Evolutionary conservation across 2,113 vertebrate species (phyloP).

Genomic region (Hyaena hyaena): DNA sequence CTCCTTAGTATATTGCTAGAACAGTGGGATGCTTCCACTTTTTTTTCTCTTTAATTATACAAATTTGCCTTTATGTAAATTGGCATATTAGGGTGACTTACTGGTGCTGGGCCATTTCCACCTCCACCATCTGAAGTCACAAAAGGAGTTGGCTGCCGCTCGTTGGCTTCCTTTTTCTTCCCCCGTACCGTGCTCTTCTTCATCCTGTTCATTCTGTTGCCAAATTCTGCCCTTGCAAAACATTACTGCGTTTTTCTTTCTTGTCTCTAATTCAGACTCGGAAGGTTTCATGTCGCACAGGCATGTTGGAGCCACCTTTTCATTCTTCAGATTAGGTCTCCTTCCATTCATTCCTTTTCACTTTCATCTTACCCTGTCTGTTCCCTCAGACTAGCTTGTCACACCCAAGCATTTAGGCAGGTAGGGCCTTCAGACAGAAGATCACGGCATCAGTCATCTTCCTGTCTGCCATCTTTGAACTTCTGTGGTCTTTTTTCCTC

Average conservation of each 20-base stretch:
- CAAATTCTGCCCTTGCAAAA: neutral
- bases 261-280: neutral
- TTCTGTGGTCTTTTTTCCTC: neutral
- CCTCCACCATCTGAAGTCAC: slow-evolving; percentile 47
- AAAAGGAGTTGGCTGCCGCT: neutral
- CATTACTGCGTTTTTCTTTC: neutral
- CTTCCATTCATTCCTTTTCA: neutral
- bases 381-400: neutral
- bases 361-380: neutral
- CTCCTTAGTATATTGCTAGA: neutral
- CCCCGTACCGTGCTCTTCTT: neutral
- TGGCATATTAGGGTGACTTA: neutral
- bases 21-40: neutral
- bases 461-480: neutral
- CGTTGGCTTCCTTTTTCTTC: slow-evolving; percentile 29
- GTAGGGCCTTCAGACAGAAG: neutral
- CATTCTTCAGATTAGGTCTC: neutral
- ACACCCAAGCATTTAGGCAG: neutral
- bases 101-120: slow-evolving; percentile 17
- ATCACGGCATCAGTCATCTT: neutral
- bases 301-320: neutral
- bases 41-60: neutral
- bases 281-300: neutral
- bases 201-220: neutral
- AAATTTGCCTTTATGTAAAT: slow-evolving; percentile 12